Evolutionary conservation across 2,888 invertebrate genomes (phyloP), one percentile per base, ranked within the genome.

Genomic region (Eilema griseolum): DNA sequence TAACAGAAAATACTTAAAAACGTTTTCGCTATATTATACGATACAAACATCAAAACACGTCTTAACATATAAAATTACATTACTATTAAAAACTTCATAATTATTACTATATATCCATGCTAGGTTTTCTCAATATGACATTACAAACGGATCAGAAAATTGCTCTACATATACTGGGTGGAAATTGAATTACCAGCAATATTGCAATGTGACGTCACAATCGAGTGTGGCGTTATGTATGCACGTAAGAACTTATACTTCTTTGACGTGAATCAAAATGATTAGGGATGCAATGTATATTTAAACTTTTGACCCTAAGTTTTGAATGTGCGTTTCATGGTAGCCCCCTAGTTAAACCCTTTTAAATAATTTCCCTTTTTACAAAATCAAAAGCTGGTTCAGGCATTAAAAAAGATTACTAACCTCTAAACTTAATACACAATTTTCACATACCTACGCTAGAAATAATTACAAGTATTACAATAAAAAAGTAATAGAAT

Each of bases 31-130:
- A 37, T 31, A 57, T 65, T 65, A 64, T 66, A 52, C 33, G 24
- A n/a, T 23, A 37, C 46, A 52, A 69, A 68, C 24, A 41, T 60
- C 59, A 59, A 64, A 79, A 75, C 69, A 56, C 23, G 70, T 61
- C 72, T 73, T 75, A 77, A 69, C 31, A 68, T 69, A 77, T 69
- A 82, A 69, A 76, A 82, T 74, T 71, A 69, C 68, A 76, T 78
- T 80, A 75, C 71, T 71, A 83, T 63, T 79, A 75, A 77, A 75
- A 82, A 82, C 72, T 78, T 83, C 72, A 85, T 84, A 83, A 85
- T 83, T 85, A 84, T 79, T 80, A 77, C 75, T 79, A 78, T 75
- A 77, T 73, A 78, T 84, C 63, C 75, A 52, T 64, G 64, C 24
- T 20, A 31, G 60, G 59, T 64, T 46, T 46, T 33, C 60, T 52